Base-by-base conservation (phyloP, 2,888 invertebrate species). In the Bugulina stolonifera region DNA sequence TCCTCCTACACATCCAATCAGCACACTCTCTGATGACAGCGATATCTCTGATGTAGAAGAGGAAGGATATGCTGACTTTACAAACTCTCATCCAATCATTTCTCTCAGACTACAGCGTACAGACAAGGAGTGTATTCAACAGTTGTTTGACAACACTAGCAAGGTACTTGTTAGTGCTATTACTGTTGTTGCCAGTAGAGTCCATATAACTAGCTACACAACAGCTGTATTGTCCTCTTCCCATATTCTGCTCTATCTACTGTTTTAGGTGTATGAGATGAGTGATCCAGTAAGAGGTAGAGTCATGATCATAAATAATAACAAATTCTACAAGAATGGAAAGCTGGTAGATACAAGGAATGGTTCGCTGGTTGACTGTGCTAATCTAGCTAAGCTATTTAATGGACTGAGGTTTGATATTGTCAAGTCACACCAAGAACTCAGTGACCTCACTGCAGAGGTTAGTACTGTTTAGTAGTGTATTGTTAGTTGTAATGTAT, bases 221-320 rank as follows among this genome's bases (percentile, higher is more conserved):
- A n/a, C n/a, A n/a, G n/a, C n/a, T n/a, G n/a, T n/a, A n/a, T n/a
- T n/a, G n/a, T n/a, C n/a, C n/a, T n/a, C n/a, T n/a, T n/a, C n/a
- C n/a, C n/a, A n/a, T n/a, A n/a, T n/a, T 43, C 43, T 10, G 43
- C 43, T 18, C 43, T 43, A 43, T 18, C 43, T 43, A 43, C 43
- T 43, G 5, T 43, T 43, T 43, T 43, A 78, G 78, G 74, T 75
- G 32, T 78, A 78, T 64, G 71, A 52, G 2, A 78, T 78, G 78
- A 74, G 75, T 3, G 75, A 76, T 0, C 71, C 71, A 29, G 78
- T 78, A 0, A 57, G 78, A 70, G 79, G 79, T 2, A 71, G 72
- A 34, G 73, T 75, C 1, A 64, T 77, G 23, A 77, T 79, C 54
- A 78, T 79, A 25, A 78, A 78, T 73, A 79, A 79, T 57, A 64